A percentile compares a stretch with the other conserved stretches of the same genome.
These are phyloP conservation scores for Drosophila setifemur DNA, from an alignment of 1,140 invertebrate species.

Conservation along the genomic window DNA sequence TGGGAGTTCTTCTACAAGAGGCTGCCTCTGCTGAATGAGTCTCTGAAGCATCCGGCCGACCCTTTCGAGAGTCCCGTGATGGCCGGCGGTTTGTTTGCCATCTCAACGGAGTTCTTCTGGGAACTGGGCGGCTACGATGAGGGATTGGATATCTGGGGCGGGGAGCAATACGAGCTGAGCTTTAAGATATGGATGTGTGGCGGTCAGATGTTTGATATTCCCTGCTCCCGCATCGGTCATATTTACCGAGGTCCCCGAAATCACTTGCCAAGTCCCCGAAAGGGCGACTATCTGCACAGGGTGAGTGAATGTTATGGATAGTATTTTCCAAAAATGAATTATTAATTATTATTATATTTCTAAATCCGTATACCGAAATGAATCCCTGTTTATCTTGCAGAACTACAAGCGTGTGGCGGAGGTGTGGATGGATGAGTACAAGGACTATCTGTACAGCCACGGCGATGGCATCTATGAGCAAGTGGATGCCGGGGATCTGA, in stretches of 20 bases:
- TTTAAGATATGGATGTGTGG: conserved; percentile 97
- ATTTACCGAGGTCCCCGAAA: conserved; percentile 87
- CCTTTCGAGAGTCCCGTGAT: conserved; percentile 97
- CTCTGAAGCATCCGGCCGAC: conserved; percentile 91
- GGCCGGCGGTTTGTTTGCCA: conserved; percentile 97
- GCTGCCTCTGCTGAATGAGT: conserved; percentile 92
- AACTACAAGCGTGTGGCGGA: conserved; percentile 96
- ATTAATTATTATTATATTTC: too few species aligned
- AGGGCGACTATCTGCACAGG: conserved; percentile 66
- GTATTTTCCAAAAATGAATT: too few species aligned
- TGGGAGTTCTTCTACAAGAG: conserved; percentile 99
- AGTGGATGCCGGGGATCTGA: conserved; percentile 92
- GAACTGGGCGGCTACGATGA: conserved; percentile 97
- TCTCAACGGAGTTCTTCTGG: conserved; percentile 96
- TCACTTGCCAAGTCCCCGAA: conserved; percentile 59
- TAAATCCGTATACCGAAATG: too few species aligned
- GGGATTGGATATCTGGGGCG: conserved; percentile 97
- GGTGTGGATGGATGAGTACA: conserved; percentile 99
- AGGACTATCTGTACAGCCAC: conserved; percentile 92
- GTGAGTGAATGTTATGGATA: conserved; percentile 11
- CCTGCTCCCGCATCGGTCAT: conserved; percentile 98
- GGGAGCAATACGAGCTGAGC: conserved; percentile 98
- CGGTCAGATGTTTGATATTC: conserved; percentile 95
- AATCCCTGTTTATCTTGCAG: conserved; percentile 82
- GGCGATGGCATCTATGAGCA: conserved; percentile 88